Evolutionary conservation across 2,797 vertebrate genomes (phyloP).

Genomic region (Netta rufina): DNA sequence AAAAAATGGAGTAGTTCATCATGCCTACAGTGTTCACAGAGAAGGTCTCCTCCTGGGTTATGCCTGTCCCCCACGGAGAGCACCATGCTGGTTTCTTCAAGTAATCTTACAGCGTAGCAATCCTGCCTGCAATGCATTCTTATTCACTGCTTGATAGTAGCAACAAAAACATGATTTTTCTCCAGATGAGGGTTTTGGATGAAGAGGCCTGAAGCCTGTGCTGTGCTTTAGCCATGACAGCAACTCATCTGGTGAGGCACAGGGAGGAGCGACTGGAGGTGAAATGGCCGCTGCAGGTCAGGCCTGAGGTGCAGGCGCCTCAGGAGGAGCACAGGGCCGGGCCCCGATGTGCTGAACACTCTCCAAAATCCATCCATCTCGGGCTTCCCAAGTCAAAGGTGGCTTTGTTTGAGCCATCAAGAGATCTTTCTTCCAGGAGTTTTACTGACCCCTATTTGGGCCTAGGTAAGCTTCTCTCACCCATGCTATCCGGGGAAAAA

Average conservation of each 20-base stretch:
- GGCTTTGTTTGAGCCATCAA: neutral
- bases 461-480: neutral
- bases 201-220: neutral
- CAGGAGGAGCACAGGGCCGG: neutral
- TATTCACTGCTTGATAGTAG: neutral
- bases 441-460: neutral
- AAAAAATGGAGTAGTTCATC: neutral
- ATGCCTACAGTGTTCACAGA: neutral
- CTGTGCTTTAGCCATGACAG: neutral
- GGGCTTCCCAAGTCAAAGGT: rapidly evolving
- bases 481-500: rapidly evolving
- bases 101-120: neutral
- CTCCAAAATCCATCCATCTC: rapidly evolving
- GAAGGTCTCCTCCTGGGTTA: neutral
- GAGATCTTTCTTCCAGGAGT: neutral
- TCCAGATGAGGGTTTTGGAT: neutral
- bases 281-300: neutral
- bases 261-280: neutral
- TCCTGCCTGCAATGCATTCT: neutral
- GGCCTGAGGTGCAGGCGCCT: neutral
- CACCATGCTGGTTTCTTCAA: neutral
- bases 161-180: neutral
- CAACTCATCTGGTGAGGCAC: neutral
- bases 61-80: neutral
- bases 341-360: rapidly evolving